Conservation (phyloP, 1,140 invertebrate species). For the Nixonia krombeini region DNA sequence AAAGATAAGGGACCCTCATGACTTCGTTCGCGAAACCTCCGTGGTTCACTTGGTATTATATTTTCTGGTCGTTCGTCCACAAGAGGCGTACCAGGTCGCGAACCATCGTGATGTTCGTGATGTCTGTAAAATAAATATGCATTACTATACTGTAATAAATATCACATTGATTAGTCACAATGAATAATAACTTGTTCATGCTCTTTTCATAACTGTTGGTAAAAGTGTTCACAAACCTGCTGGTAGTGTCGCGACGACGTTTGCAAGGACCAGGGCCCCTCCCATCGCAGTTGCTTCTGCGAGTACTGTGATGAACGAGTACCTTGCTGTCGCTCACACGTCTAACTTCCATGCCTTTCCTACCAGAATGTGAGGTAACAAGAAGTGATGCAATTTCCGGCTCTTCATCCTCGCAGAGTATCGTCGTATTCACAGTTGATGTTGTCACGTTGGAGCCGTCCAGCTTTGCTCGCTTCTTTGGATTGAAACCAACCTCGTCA, state of each 20-base stretch:
- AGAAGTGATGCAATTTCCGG: conserved; percentile 69
- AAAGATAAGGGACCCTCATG: conserved; percentile 81
- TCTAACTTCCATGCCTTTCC: conserved; percentile 73
- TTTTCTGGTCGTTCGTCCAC: conserved; percentile 88
- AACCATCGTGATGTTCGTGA: conserved; percentile 76
- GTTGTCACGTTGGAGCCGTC: no score
- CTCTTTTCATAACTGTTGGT: no score
- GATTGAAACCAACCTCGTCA: conserved; percentile 76
- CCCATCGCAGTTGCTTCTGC: conserved; percentile 71
- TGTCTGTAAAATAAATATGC: conserved; percentile 49
- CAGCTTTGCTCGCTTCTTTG: conserved; percentile 77
- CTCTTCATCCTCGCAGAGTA: conserved; percentile 70
- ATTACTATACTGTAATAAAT: neutral
- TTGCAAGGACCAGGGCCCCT: conserved; percentile 68
- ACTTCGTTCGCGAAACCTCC: conserved; percentile 77
- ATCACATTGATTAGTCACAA: no score
- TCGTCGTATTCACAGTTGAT: no score
- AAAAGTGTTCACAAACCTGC: conserved; percentile 60
- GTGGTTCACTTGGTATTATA: conserved; percentile 79
- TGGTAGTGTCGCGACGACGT: conserved; percentile 61
- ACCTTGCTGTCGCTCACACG: conserved; percentile 71
- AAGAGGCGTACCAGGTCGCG: conserved; percentile 85
- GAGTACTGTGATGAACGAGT: conserved; percentile 67
- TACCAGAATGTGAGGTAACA: conserved; percentile 66
- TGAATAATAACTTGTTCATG: no score